Percentiles rank a stretch among this genome's conserved stretches.
phyloP scores from a whole-genome alignment of 23 tunicate genomes.

The Pegea sp. region DNA sequence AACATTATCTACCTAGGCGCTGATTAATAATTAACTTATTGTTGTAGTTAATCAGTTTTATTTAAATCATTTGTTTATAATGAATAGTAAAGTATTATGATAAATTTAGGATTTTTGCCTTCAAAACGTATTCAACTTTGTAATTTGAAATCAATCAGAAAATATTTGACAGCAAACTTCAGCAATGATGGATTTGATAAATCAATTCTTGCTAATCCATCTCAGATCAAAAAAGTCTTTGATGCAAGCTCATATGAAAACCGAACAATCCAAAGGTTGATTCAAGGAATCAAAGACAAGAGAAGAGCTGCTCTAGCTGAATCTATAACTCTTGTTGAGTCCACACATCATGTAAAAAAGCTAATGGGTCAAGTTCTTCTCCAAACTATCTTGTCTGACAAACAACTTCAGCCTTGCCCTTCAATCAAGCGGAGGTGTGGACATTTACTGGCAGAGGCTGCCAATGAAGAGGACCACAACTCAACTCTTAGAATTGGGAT shows the following conservation, averaged over 20 bases:
- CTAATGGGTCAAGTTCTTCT: conserved; percentile 55
- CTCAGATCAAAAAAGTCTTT: conserved; percentile 7
- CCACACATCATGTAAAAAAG: conserved; percentile 33
- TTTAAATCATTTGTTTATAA: no score
- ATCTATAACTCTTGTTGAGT: conserved; percentile 84
- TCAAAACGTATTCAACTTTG: no score
- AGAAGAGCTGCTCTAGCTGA: conserved; percentile 63
- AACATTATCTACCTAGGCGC: no score
- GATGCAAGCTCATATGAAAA: conserved; percentile 11
- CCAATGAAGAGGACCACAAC: not conserved
- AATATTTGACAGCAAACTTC: no score
- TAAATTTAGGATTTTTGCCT: no score
- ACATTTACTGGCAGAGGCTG: not conserved
- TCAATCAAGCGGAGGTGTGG: not conserved
- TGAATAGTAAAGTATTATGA: no score
- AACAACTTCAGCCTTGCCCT: not conserved
- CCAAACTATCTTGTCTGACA: conserved; percentile 13
- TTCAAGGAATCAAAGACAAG: conserved; percentile 13
- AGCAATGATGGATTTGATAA: no score
- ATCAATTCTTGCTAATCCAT: no score
- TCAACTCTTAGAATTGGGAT: conserved; percentile 62
- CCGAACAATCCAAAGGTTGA: conserved; percentile 8
- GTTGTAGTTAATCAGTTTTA: no score
- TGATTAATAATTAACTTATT: no score
- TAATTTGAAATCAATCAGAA: no score